These are phyloP conservation scores for Percopsis omiscomaycus DNA, from an alignment of 2,797 vertebrate species.

Conservation along the genomic window DNA sequence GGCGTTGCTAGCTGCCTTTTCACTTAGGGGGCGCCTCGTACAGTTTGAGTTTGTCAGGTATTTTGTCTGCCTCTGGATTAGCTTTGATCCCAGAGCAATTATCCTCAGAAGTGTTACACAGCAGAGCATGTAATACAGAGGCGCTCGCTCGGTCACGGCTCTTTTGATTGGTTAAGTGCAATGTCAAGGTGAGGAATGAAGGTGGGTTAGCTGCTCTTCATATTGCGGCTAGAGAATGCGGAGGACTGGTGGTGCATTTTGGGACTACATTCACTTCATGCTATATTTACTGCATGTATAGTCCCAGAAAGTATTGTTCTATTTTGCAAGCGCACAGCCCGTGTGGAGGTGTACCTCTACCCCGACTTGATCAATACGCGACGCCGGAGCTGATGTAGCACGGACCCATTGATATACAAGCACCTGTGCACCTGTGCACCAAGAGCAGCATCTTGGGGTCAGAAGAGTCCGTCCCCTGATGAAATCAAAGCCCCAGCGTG, in stretches of 20 bases:
- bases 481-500: too few species aligned
- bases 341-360: too few species aligned
- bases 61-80: conserved; percentile 70
- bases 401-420: too few species aligned
- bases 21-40: conserved; percentile 33
- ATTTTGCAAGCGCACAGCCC: not conserved
- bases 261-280: conserved; percentile 16
- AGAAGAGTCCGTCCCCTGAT: too few species aligned
- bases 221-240: conserved; percentile 12
- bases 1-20: too few species aligned
- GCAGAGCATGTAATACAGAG: conserved; percentile 51
- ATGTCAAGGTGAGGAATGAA: conserved; percentile 11
- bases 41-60: conserved; percentile 58
- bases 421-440: too few species aligned
- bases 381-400: too few species aligned
- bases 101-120: conserved; percentile 61
- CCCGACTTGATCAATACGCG: too few species aligned
- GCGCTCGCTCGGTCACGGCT: conserved; percentile 43
- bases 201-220: conserved; percentile 10
- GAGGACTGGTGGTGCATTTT: conserved; percentile 10
- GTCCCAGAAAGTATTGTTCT: conserved; percentile 11
- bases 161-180: conserved; percentile 20
- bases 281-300: conserved; percentile 16
- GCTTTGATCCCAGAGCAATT: conserved; percentile 74
- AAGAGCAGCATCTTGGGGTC: too few species aligned